Evolutionary conservation across 2,113 vertebrate species (phyloP), one percentile per base, ranked within the genome.

Genomic region (Tichodroma muraria): DNA sequence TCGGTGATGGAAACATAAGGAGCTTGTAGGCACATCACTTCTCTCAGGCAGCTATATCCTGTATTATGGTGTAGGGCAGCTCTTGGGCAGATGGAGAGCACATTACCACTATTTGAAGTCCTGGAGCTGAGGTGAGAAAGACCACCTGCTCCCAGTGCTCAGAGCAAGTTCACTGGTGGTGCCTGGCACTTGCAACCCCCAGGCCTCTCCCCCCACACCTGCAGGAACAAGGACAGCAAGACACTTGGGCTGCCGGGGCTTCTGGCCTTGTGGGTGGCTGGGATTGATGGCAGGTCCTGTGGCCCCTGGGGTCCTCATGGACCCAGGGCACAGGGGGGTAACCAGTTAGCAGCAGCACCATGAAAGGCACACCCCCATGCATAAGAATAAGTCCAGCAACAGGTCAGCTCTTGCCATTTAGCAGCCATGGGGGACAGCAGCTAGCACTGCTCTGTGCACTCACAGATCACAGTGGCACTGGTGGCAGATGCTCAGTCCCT

Each of bases 191-290:
- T 1, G 15, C 56, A 75, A 25, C 16, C 31, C 38, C 11, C 28
- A 13, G 4, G 6, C 5, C 1, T 76, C 23, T 14, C 3, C 5
- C 2, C 6, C 13, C 2, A 3, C 79, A 13, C 27, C 38, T 76
- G 18, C 56, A 88, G 21, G 19, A 25, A 52, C 1, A 2, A 47
- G 44, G 21, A 71, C 1, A 4, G 13, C 45, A 65, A 15, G 15
- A 65, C 6, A 50, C 12, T 10, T 0, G 1, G 44, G 38, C 16
- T 90, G 8, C 35, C 37, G 60, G 31, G 27, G 21, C 54, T 78
- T 14, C 60, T 81, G 60, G 47, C 20, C 20, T 23, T 2, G 5
- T 10, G 17, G 21, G 25, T 63, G 16, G 33, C 28, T 27, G 60
- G 30, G 44, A 49, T 18, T 33, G 8, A 33, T 79, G 44, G 15